These are phyloP conservation scores for Enchytraeus crypticus DNA, from an alignment of 2,888 invertebrate species.

Conservation along the genomic window DNA sequence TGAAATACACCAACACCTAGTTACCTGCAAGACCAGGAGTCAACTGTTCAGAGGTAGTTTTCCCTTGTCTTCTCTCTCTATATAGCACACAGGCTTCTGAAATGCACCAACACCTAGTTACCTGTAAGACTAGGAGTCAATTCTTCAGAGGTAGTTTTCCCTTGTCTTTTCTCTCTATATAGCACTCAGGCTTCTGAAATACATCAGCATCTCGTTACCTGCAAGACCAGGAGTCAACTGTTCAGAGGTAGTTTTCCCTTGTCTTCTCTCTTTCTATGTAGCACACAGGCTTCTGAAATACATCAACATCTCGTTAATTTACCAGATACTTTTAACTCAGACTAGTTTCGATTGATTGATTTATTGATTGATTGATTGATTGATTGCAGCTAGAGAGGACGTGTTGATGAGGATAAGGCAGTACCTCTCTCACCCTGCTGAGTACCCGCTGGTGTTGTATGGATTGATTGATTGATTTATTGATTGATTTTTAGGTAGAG, in stretches of 20 bases:
- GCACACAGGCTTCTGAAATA: constrained; percentile 22
- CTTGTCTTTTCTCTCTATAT: too few relatives aligned
- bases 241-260: constrained; percentile 23
- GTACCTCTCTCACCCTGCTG: not conserved
- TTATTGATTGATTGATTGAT: too few relatives aligned
- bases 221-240: constrained; percentile 15
- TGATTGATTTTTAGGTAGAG: not conserved
- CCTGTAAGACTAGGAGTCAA: constrained; percentile 14
- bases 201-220: constrained; percentile 26
- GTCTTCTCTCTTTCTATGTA: too few relatives aligned
- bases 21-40: constrained; percentile 16
- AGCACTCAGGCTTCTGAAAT: constrained; percentile 23
- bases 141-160: constrained; percentile 25
- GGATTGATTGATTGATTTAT: not conserved
- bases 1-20: constrained; percentile 29
- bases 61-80: too few relatives aligned
- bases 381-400: too few relatives aligned
- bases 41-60: constrained; percentile 25
- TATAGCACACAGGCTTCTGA: constrained; percentile 22
- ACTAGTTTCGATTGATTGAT: too few relatives aligned
- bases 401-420: too few relatives aligned
- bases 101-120: constrained; percentile 27
- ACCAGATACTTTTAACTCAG: too few relatives aligned
- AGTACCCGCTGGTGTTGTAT: not conserved
- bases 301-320: constrained; percentile 28